Conservation (phyloP, 2,797 vertebrate species). For the Tamandua tetradactyla region DNA sequence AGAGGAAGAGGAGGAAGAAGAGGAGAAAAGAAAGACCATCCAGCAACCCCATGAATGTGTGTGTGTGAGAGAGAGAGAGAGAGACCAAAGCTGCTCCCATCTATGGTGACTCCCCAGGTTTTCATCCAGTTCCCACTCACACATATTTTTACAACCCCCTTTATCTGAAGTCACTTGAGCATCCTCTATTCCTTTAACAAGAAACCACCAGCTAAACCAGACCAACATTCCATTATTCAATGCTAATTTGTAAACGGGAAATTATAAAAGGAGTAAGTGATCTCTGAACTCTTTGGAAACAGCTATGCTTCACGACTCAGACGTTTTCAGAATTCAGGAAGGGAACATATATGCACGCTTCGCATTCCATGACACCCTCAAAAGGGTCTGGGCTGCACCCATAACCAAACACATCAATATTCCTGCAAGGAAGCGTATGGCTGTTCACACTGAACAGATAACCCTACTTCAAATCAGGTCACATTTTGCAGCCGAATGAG, state of each 20-base stretch:
- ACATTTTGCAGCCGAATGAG: not conserved
- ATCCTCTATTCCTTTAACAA: not conserved
- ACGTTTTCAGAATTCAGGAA: not conserved
- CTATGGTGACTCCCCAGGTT: not conserved
- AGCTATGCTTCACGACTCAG: not conserved
- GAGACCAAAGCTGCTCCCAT: not conserved
- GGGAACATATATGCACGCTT: fast-evolving
- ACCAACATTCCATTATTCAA: not conserved
- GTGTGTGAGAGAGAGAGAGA: not conserved
- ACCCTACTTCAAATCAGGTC: not conserved
- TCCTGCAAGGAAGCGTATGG: not conserved
- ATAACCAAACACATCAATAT: not conserved
- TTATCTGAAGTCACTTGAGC: not conserved
- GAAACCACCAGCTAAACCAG: not conserved
- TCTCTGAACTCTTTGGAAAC: not conserved
- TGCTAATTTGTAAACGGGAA: not conserved
- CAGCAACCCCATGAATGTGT: not conserved
- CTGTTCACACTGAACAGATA: not conserved
- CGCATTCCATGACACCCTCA: fast-evolving
- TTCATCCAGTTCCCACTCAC: not conserved
- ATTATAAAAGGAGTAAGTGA: not conserved
- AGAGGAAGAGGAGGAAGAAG: not conserved
- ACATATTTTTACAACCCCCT: not conserved
- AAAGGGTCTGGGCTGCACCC: not conserved
- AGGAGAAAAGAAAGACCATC: too few species aligned